Evolutionary conservation across 2,888 invertebrate genomes (phyloP).

Genomic region (Julus scanicus): DNA sequence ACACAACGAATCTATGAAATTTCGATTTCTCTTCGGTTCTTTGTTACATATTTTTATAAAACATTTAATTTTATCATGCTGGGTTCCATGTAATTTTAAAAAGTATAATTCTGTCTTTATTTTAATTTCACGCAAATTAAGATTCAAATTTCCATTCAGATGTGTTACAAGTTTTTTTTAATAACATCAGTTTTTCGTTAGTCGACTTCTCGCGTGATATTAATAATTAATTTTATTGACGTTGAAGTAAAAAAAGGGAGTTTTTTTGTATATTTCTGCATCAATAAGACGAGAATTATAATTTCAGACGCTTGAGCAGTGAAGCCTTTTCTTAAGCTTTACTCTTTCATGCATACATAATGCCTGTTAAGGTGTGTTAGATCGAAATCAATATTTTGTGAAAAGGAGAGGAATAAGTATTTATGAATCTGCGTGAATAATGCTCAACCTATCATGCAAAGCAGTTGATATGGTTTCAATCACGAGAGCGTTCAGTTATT

Average conservation of each 20-base stretch:
- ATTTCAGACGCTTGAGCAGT: conserved; percentile 4
- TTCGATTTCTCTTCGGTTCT: too few species aligned
- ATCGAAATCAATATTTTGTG: conserved; percentile 2
- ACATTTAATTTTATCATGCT: too few species aligned
- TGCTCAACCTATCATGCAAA: conserved; percentile 18
- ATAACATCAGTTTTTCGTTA: too few species aligned
- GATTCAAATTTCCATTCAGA: too few species aligned
- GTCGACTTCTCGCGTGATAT: not conserved
- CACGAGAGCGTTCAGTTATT: conserved; percentile 8
- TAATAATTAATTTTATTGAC: conserved; percentile 4
- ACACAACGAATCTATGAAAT: too few species aligned
- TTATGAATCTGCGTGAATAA: conserved; percentile 24
- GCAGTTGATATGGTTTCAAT: conserved; percentile 24
- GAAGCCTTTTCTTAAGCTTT: not conserved
- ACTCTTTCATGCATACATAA: conserved; percentile 8
- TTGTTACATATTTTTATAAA: too few species aligned
- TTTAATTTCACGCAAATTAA: too few species aligned
- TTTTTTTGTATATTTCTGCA: not conserved
- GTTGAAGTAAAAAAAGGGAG: not conserved
- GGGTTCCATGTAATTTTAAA: too few species aligned
- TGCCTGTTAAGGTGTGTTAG: not conserved
- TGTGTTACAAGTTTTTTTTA: too few species aligned
- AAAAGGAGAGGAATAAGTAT: conserved; percentile 8
- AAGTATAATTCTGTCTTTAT: too few species aligned
- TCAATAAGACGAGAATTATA: not conserved